phyloP scores from a whole-genome alignment of 2,113 vertebrate genomes.

The Eubucco bourcierii region DNA sequence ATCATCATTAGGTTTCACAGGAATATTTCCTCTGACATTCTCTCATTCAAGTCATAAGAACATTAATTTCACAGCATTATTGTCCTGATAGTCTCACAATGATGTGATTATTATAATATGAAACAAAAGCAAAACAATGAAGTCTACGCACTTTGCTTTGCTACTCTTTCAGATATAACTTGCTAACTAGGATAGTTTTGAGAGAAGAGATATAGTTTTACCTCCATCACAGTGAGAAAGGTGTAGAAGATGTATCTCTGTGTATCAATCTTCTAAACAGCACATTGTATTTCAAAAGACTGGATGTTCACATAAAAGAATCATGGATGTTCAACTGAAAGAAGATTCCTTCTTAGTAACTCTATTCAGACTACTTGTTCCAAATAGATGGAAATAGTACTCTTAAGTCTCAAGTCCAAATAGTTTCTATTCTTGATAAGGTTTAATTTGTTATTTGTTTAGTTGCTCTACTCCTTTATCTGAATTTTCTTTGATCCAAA shows the following conservation, averaged over 20 bases:
- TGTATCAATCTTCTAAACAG: not conserved
- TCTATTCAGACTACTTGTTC: not conserved
- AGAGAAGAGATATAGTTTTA: not conserved
- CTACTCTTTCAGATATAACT: not conserved
- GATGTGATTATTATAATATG: not conserved
- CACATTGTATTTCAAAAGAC: not conserved
- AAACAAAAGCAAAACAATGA: not conserved
- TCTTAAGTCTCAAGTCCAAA: not conserved
- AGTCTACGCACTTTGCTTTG: not conserved
- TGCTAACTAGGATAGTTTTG: not conserved
- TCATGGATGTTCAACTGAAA: not conserved
- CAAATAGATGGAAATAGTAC: not conserved
- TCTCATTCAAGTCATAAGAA: not conserved
- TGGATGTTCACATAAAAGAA: not conserved
- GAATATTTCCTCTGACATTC: not conserved
- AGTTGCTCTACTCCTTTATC: not conserved
- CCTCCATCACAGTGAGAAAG: not conserved
- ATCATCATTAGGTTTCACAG: not conserved
- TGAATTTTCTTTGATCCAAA: not conserved
- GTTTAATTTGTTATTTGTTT: not conserved
- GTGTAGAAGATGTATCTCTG: not conserved
- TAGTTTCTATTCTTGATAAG: not conserved
- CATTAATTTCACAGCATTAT: not conserved
- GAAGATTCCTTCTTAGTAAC: not conserved
- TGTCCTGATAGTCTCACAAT: not conserved